phyloP scores from a whole-genome alignment of 2,888 invertebrate genomes.

The Hypomecis punctinalis region DNA sequence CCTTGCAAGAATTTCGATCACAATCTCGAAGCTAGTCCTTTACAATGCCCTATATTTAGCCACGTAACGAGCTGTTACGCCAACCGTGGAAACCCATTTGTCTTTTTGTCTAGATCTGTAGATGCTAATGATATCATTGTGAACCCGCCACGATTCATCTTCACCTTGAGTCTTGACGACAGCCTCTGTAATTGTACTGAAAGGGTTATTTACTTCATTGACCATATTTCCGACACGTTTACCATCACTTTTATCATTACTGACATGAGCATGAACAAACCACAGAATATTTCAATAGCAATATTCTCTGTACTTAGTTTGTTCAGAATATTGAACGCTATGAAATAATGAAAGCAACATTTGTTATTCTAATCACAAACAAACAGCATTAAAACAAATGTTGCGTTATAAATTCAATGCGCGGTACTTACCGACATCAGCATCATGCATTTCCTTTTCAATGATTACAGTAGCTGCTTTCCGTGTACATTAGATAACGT shows the following conservation, averaged over 20 bases:
- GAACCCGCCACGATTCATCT: conserved; percentile 27
- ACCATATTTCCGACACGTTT: conserved; percentile 2
- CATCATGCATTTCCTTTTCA: conserved; percentile 28
- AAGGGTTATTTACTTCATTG: conserved; percentile 32
- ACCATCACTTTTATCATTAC: not conserved
- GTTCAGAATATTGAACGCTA: not conserved
- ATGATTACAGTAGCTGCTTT: conserved; percentile 35
- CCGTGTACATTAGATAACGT: conserved; percentile 42
- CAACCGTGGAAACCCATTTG: conserved; percentile 38
- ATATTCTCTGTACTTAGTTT: not conserved
- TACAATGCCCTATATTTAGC: conserved; percentile 29
- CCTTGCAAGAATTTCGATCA: conserved; percentile 20
- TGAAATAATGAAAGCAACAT: not conserved
- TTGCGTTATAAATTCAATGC: conserved; percentile 1
- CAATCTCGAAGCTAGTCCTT: conserved; percentile 14
- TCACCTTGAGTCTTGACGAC: conserved; percentile 31
- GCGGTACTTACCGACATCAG: conserved; percentile 6
- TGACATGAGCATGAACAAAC: not conserved
- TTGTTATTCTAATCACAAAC: not conserved
- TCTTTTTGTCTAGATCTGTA: conserved; percentile 35
- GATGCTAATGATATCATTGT: conserved; percentile 45
- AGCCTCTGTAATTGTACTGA: conserved; percentile 27
- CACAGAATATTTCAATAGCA: not conserved
- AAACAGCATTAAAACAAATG: not conserved
- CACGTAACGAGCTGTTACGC: conserved; percentile 25